These are phyloP conservation scores for Pristionchus exspectatus DNA, from an alignment of 2,888 invertebrate species.

Conservation along the genomic window DNA sequence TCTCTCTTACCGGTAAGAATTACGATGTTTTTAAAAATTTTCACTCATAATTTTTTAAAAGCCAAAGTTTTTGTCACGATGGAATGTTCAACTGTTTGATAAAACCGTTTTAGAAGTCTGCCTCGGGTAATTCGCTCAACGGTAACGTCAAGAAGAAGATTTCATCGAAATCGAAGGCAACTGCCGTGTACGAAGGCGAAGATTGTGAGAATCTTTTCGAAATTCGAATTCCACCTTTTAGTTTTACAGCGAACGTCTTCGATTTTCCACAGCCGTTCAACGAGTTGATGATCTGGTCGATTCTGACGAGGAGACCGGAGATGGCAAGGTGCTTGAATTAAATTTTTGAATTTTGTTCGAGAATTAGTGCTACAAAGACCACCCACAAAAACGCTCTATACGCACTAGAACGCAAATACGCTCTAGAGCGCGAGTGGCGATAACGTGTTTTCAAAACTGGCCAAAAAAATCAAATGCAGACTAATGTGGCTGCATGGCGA, in stretches of 20 bases:
- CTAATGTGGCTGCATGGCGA: slow-evolving; percentile 94
- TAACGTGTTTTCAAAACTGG: too few species aligned
- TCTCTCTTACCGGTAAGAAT: not conserved
- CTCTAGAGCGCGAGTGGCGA: too few species aligned
- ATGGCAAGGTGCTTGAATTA: slow-evolving; percentile 85
- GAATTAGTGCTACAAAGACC: too few species aligned
- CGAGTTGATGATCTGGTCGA: slow-evolving; percentile 94
- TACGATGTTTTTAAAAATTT: too few species aligned
- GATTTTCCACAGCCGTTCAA: slow-evolving; percentile 88
- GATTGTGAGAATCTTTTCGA: not conserved
- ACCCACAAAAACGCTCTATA: too few species aligned
- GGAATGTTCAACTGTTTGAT: not conserved
- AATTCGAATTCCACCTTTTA: not conserved
- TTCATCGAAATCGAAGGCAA: not conserved
- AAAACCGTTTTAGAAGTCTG: not conserved
- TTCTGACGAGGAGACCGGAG: slow-evolving; percentile 94
- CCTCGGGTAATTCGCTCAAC: not conserved
- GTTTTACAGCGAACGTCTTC: slow-evolving; percentile 12
- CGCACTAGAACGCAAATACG: too few species aligned
- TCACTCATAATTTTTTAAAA: too few species aligned
- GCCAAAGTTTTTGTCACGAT: too few species aligned
- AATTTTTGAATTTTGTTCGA: too few species aligned
- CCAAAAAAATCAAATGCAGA: too few species aligned
- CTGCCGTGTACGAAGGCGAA: not conserved
- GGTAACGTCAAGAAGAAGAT: slow-evolving; percentile 3